A percentile compares a stretch with the other conserved stretches of the same genome.
Evolutionary conservation across 2,888 invertebrate genomes (phyloP).

Genomic region (Sminthurinus aureus): DNA sequence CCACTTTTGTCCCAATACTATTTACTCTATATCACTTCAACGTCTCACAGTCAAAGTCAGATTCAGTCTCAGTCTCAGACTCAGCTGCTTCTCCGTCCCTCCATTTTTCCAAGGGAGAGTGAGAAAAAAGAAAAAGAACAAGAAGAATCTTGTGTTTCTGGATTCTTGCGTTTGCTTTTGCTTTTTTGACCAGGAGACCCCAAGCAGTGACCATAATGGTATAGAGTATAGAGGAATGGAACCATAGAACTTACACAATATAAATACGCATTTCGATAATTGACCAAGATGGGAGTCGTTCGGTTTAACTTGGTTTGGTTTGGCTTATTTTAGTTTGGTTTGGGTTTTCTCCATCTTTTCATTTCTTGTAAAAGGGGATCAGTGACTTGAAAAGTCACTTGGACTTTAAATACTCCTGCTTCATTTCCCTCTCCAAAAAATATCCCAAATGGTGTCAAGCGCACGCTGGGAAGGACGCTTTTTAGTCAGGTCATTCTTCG

Average conservation of each 20-base stretch:
- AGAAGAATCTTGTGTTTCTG: constrained; percentile 18
- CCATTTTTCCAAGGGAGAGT: not conserved
- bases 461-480: constrained; percentile 51
- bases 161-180: constrained; percentile 4
- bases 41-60: not conserved
- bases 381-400: not conserved
- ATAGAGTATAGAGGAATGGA: not conserved
- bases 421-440: constrained; percentile 24
- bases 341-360: not conserved
- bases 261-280: not conserved
- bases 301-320: too few species aligned
- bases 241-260: not conserved
- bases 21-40: not conserved
- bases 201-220: constrained; percentile 6
- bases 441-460: constrained; percentile 49
- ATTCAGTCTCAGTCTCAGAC: too few species aligned
- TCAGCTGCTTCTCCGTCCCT: constrained; percentile 16
- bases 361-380: not conserved
- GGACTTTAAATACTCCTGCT: not conserved
- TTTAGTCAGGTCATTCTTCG: constrained; percentile 38
- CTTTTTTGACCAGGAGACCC: constrained; percentile 19
- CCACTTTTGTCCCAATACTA: constrained; percentile 3
- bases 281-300: not conserved
- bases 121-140: not conserved
- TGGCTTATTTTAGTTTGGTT: not conserved